These are phyloP conservation scores for Drosophila trapezifrons DNA, from an alignment of 1,140 invertebrate genomes.

Conservation along the genomic window DNA sequence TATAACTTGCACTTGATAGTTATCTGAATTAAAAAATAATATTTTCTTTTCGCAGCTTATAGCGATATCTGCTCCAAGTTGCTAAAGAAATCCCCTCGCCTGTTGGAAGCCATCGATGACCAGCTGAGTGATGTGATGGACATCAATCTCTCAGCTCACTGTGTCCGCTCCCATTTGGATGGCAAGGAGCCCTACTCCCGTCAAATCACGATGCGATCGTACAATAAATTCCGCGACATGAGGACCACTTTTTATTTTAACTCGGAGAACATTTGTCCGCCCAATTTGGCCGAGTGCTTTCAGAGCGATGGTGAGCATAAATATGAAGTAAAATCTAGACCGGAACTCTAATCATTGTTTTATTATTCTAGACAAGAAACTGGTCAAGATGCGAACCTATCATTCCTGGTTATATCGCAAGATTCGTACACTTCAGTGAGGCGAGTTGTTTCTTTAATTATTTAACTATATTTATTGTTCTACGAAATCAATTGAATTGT, in stretches of 20 bases:
- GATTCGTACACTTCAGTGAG: conserved; percentile 62
- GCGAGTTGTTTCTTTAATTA: background rate
- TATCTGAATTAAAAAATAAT: background rate
- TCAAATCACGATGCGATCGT: conserved; percentile 71
- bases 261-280: conserved; percentile 78
- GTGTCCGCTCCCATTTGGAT: conserved; percentile 69
- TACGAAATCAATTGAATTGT: background rate
- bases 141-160: conserved; percentile 65
- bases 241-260: conserved; percentile 76
- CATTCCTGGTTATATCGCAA: conserved; percentile 77
- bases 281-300: conserved; percentile 62
- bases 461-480: background rate
- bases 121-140: conserved; percentile 69
- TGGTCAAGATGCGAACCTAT: conserved; percentile 69
- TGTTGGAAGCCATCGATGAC: conserved; percentile 65
- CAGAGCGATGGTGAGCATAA: conserved; percentile 61
- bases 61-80: conserved; percentile 71
- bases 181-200: conserved; percentile 73
- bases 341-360: too few relatives aligned
- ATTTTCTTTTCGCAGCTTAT: conserved; percentile 51
- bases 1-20: too few relatives aligned
- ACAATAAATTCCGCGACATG: conserved; percentile 67
- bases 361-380: conserved; percentile 64
- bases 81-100: conserved; percentile 51
- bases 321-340: too few relatives aligned